Evolutionary conservation across 2,888 invertebrate genomes (phyloP), one percentile per base, ranked within the genome.

Genomic region (Glaucopsyche alexis): DNA sequence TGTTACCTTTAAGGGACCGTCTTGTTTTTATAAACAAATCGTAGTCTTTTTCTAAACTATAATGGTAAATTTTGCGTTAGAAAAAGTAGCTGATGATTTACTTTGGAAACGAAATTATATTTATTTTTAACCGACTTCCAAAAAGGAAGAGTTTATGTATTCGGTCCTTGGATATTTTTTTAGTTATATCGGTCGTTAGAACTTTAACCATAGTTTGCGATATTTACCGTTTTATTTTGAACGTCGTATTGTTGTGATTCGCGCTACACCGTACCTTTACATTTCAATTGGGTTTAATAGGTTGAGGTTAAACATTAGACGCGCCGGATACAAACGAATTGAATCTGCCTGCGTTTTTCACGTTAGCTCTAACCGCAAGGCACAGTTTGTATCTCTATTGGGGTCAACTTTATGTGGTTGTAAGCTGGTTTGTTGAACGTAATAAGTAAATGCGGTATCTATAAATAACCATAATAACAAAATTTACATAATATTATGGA

Each of bases 291-390:
- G 29, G 29, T 7, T 38, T 60, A 60, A 60, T 38, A 60, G 60
- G 60, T 60, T 60, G 60, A 60, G 60, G 60, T 60, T 60, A 60
- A 7, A 14, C 29, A 19, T 6, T 60, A 60, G 29, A 38, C 14
- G 60, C 60, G 60, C 60, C 60, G 29, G 60, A 60, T 60, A 60
- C 60, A 60, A 60, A 38, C 29, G 29, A 60, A 60, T 60, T 60
- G 60, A 60, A 60, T 29, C 60, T 29, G 13, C 76, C 13, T 13
- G 16, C 60, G 29, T 60, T 55, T 6, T 29, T 5, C 55, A 19
- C 55, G 19, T 55, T 60, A 60, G 29, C 29, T 13, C 29, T 13
- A 29, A 29, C 60, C 60, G 29, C 60, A 60, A 60, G 29, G 60
- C 29, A 38, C 55, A 60, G 29, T 38, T 60, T 60, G 13, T 13